Evolutionary conservation across 1,140 invertebrate species (phyloP), one percentile per base, ranked within the genome.

Genomic region (Macrobrachium rosenbergii): DNA sequence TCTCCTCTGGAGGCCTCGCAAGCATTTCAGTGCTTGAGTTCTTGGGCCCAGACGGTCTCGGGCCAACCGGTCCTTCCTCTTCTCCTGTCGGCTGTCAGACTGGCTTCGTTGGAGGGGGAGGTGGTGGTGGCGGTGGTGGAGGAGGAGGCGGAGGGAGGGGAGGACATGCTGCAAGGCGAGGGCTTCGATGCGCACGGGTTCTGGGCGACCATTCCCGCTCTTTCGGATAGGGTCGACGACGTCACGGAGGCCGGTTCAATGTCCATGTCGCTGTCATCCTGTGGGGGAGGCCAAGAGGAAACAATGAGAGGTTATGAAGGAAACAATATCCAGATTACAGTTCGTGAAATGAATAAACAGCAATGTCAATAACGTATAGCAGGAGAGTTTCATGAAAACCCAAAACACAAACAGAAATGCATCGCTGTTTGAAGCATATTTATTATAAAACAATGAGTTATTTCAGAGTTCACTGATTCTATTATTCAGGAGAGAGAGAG

Each of bases 231-330:
- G 5, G 63, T 45, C 10, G 80, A 43, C 19, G 75, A 67, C 2
- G 83, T 45, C 12, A 19, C 14, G 17, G 79, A 14, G 60, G 79
- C 63, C 8, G 84, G 78, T 21, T 87, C 84, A 0, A 69, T 82
- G 78, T 87, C 84, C 78, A 87, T 87, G 58, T 87, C 84, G 19
- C 77, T 87, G 45, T 86, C 83, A 17, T 86, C 83, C 83, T 86
- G 69, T 43, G 8, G 21, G 69, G 63, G 43, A 59, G 37, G 37
- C 62, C 11, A n/a, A 73, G 28, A 62, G 60, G 28, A 37, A 37
- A 37, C 28, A 3, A 37, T 37, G 1, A 37, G 28, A 37, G 8
- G 82, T 72, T 52, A 52, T 12, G 28, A 3, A 37, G 28, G 3
- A 37, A 37, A 37, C 28, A 37, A 52, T 12, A 12, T 2, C 52